These are phyloP conservation scores for Plecotus auritus DNA, from an alignment of 2,113 vertebrate genomes.

Conservation along the genomic window DNA sequence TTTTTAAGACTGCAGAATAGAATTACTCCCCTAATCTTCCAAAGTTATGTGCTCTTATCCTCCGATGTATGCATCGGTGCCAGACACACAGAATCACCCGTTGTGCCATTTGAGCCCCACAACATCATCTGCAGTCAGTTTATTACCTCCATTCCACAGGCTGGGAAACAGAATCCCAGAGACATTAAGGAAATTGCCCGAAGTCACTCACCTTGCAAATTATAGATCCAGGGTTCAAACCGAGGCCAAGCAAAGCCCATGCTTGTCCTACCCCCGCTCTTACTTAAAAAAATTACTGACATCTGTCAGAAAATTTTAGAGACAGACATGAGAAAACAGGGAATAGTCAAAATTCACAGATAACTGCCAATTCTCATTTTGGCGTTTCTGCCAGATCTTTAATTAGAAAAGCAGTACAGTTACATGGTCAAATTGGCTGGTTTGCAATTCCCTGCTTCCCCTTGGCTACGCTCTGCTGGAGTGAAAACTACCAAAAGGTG, in stretches of 20 bases:
- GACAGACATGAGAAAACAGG: background rate
- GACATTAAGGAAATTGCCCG: background rate
- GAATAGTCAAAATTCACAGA: conserved; percentile 16
- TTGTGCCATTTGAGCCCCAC: background rate
- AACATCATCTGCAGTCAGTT: background rate
- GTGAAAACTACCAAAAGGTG: background rate
- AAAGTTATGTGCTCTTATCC: background rate
- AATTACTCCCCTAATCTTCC: background rate
- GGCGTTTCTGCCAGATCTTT: conserved; percentile 11
- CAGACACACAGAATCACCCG: background rate
- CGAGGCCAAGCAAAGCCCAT: background rate
- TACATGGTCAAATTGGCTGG: background rate
- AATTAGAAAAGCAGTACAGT: conserved; percentile 38
- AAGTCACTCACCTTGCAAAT: background rate
- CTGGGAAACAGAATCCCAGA: background rate
- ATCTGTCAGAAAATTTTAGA: conserved; percentile 6
- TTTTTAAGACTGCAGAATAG: background rate
- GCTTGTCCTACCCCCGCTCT: background rate
- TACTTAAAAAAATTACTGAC: background rate
- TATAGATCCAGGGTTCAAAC: background rate
- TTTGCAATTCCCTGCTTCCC: background rate
- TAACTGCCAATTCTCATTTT: conserved; percentile 32
- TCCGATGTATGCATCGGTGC: rapidly evolving
- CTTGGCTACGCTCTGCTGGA: background rate
- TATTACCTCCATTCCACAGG: background rate